Percentiles rank a stretch among this genome's conserved stretches.
phyloP scores from a whole-genome alignment of 1,140 invertebrate species.

The Caenorhabditis inopinata region DNA sequence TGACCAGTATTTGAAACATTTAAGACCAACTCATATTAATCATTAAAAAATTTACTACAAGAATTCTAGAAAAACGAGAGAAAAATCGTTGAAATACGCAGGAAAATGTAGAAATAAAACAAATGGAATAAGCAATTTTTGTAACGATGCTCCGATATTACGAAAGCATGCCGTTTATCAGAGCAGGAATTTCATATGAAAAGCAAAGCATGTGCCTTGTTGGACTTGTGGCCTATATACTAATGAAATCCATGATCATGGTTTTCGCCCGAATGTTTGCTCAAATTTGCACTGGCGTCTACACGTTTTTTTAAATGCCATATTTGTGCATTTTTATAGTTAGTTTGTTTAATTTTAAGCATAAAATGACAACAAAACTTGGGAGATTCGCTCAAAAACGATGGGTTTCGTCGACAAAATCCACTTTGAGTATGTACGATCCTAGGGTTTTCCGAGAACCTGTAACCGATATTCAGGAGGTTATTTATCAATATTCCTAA shows the following conservation, averaged over 20 bases:
- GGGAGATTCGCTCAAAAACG: conserved; percentile 7
- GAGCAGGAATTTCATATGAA: too few species aligned
- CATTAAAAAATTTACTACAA: neutral
- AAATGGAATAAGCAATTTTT: neutral
- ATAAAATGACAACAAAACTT: conserved; percentile 5
- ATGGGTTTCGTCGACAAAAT: conserved; percentile 2
- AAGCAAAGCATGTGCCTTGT: too few species aligned
- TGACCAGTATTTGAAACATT: too few species aligned
- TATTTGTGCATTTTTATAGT: neutral
- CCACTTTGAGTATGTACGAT: conserved; percentile 32
- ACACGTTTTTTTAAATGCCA: too few species aligned
- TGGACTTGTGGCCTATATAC: too few species aligned
- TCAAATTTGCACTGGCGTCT: too few species aligned
- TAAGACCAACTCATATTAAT: too few species aligned
- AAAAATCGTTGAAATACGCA: neutral
- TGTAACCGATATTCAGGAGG: conserved; percentile 39
- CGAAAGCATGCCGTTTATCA: neutral
- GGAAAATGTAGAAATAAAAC: neutral
- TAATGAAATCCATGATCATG: too few species aligned
- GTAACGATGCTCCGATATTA: neutral
- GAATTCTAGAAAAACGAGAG: neutral
- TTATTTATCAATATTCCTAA: neutral
- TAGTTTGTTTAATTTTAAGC: neutral
- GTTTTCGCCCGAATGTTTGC: too few species aligned
- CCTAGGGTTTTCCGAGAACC: conserved; percentile 47